Conservation (phyloP, 1,140 invertebrate genomes). For the Mamestra configurata region DNA sequence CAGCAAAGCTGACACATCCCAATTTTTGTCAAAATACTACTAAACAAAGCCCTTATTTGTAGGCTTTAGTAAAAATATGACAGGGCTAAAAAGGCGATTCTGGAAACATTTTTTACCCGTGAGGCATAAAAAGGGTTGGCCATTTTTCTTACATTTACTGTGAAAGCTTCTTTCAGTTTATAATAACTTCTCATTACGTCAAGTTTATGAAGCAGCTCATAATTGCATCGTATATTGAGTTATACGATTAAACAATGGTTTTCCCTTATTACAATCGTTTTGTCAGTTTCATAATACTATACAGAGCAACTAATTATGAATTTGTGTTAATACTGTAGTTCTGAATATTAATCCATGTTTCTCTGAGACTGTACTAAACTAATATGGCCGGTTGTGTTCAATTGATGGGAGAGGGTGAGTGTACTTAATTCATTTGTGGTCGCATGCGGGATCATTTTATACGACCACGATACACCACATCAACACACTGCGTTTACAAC, state of each 20-base stretch:
- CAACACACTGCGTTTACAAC: slow-evolving; percentile 3
- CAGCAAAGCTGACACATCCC: background rate
- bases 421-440: slow-evolving; percentile 82
- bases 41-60: background rate
- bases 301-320: too few species aligned
- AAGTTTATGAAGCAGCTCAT: too few species aligned
- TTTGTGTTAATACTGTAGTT: too few species aligned
- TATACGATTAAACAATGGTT: too few species aligned
- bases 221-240: too few species aligned
- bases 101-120: background rate
- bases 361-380: slow-evolving; percentile 67
- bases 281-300: too few species aligned
- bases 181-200: too few species aligned
- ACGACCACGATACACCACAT: slow-evolving; percentile 42
- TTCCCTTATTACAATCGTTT: too few species aligned
- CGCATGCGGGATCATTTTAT: slow-evolving; percentile 84
- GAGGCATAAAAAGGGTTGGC: background rate
- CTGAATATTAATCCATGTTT: slow-evolving; percentile 47
- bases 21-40: background rate
- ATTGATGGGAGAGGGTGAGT: slow-evolving; percentile 81
- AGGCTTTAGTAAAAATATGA: background rate
- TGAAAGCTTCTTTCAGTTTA: background rate
- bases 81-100: background rate
- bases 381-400: slow-evolving; percentile 79
- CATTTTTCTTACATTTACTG: background rate